Base-by-base conservation (phyloP, 2,113 vertebrate genomes). In the Hyperopisus bebe region DNA sequence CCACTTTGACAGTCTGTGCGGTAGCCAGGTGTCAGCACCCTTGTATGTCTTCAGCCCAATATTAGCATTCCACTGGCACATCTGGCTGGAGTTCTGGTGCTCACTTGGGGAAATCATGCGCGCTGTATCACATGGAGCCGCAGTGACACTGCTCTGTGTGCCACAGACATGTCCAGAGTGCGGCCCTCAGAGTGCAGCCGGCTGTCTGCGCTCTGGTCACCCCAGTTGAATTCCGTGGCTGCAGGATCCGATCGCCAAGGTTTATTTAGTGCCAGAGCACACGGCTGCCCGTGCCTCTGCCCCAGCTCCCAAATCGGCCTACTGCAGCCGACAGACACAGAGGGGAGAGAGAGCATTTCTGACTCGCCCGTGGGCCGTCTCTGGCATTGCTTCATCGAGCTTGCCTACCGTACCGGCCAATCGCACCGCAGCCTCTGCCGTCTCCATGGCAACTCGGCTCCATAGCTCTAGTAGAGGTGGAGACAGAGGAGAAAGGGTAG, bases 401-500 rank as follows among this genome's bases (percentile, higher is more conserved):
- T 90, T 50, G 90, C 88, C 83, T 11, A n/a, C 35, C 24, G 27
- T 2, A 3, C 44, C 8, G 44, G 51, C 94, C 92, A 95, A 94
- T 94, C 92, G 2, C 88, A 66, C 83, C 11, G 8, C 91, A 90
- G 95, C 94, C 94, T 95, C 93, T 90, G 92, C 89, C 92, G 17
- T 95, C 92, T 92, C 94, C 94, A 92, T 93, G 93, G 95, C 93
- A 94, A 95, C 94, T 93, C 90, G 91, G 93, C 94, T 70, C 92
- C 92, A 90, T 94, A 90, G 17, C 88, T 92, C 62, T 89, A 19
- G 90, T 90, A 91, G 90, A 93, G 93, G 93, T 88, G 92, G 94
- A 92, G 94, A 92, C 90, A 42, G 90, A 24, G 48, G 48, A 7
- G 44, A 39, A 87, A 55, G 62, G 70, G 70, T 83, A 53, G 53